A percentile compares a stretch with the other conserved stretches of the same genome.
phyloP scores from a whole-genome alignment of 53 echinoderm and acorn worm species.

The Arbacia lixula region DNA sequence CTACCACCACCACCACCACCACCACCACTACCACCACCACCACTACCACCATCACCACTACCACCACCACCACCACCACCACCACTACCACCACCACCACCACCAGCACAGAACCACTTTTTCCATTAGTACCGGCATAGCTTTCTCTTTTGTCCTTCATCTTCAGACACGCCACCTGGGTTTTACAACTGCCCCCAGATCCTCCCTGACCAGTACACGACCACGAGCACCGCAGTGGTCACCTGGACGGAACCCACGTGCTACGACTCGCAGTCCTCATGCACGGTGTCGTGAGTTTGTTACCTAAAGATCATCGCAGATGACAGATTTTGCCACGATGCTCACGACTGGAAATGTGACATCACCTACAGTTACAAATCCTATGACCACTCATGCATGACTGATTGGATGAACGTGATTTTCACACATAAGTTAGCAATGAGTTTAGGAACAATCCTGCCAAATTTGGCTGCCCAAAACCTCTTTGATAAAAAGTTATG shows the following conservation, averaged over 20 bases:
- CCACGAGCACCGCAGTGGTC: neutral
- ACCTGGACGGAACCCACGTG: slow-evolving; percentile 32
- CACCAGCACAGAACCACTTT: neutral
- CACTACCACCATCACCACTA: neutral
- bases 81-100: neutral
- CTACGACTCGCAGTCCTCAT: neutral
- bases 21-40: neutral
- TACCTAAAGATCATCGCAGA: too few species aligned
- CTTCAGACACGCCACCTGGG: neutral
- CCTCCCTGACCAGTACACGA: slow-evolving; percentile 15
- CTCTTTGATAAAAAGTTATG: too few species aligned
- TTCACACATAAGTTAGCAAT: too few species aligned
- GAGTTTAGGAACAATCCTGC: too few species aligned
- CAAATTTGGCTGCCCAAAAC: too few species aligned
- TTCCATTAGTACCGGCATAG: too few species aligned
- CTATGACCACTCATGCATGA: too few species aligned
- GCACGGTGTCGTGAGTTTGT: neutral
- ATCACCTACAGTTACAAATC: too few species aligned
- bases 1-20: neutral
- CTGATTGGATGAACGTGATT: too few species aligned
- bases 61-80: too few species aligned
- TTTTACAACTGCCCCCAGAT: slow-evolving; percentile 28
- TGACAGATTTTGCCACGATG: too few species aligned
- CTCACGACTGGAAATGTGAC: too few species aligned
- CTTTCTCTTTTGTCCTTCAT: neutral